Conservation (phyloP, 2,888 invertebrate genomes). For the Meteorus cinctellus region DNA sequence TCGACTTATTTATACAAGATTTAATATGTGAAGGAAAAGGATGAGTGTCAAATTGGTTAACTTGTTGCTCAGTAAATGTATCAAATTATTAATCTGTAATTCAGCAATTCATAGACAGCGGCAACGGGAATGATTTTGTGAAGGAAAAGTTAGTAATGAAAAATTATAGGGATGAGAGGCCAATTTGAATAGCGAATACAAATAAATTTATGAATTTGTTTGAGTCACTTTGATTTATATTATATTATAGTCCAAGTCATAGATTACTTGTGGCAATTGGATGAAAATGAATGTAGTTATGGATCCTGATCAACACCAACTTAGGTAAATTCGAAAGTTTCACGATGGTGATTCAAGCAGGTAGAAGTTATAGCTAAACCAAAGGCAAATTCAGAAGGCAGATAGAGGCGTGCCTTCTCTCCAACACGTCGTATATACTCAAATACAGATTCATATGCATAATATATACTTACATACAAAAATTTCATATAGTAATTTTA, state of each 20-base stretch:
- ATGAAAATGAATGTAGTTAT: slow-evolving; percentile 31
- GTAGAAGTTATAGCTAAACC: slow-evolving; percentile 3
- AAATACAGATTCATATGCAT: background rate
- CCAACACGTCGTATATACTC: slow-evolving; percentile 12
- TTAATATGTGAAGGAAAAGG: too few relatives aligned
- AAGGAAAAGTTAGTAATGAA: too few relatives aligned
- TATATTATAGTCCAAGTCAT: background rate
- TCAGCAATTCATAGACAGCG: too few relatives aligned
- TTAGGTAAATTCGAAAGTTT: slow-evolving; percentile 68
- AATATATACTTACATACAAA: background rate
- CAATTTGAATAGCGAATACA: too few relatives aligned
- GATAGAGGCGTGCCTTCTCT: slow-evolving; percentile 26
- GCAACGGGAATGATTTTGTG: too few relatives aligned
- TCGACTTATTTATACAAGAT: too few relatives aligned
- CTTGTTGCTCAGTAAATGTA: too few relatives aligned
- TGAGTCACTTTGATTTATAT: too few relatives aligned
- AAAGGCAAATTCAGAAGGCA: slow-evolving; percentile 4
- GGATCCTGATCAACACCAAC: slow-evolving; percentile 67
- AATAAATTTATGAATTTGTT: too few relatives aligned
- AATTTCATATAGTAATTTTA: background rate
- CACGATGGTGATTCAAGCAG: slow-evolving; percentile 50
- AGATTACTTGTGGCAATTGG: background rate
- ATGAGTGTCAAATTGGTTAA: too few relatives aligned
- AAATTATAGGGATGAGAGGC: too few relatives aligned
- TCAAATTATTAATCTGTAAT: too few relatives aligned